These are phyloP conservation scores for Castor canadensis DNA, from an alignment of 2,113 vertebrate species.

Conservation along the genomic window DNA sequence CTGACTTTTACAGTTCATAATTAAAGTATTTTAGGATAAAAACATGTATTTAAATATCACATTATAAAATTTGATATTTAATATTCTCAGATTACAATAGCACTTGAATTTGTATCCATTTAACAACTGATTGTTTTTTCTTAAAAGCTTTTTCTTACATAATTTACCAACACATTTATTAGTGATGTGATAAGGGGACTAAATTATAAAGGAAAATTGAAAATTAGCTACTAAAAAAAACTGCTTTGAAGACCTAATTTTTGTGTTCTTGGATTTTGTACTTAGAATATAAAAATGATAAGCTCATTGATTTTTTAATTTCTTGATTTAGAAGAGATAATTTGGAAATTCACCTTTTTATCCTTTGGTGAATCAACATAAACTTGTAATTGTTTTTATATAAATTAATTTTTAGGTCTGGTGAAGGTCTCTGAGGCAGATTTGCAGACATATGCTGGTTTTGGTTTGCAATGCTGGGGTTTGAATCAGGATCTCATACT, in stretches of 20 bases:
- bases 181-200: background rate
- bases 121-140: background rate
- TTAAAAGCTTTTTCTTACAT: slow-evolving; percentile 36
- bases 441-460: background rate
- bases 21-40: slow-evolving; percentile 18
- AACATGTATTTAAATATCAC: background rate
- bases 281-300: slow-evolving; percentile 17
- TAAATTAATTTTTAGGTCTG: background rate
- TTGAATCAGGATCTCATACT: no score
- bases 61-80: slow-evolving; percentile 29
- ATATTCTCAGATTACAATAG: background rate
- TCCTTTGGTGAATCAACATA: background rate
- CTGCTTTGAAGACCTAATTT: background rate
- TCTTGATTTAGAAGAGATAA: background rate
- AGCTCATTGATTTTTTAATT: background rate
- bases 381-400: background rate
- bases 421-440: background rate
- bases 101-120: background rate
- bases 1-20: background rate
- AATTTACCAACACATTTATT: slow-evolving; percentile 26
- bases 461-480: no score
- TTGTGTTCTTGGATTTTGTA: slow-evolving; percentile 44
- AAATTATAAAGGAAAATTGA: slow-evolving; percentile 17
- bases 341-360: background rate
- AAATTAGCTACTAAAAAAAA: slow-evolving; percentile 36